phyloP scores from a whole-genome alignment of 1,140 invertebrate species.

The Drosophila bifasciata region DNA sequence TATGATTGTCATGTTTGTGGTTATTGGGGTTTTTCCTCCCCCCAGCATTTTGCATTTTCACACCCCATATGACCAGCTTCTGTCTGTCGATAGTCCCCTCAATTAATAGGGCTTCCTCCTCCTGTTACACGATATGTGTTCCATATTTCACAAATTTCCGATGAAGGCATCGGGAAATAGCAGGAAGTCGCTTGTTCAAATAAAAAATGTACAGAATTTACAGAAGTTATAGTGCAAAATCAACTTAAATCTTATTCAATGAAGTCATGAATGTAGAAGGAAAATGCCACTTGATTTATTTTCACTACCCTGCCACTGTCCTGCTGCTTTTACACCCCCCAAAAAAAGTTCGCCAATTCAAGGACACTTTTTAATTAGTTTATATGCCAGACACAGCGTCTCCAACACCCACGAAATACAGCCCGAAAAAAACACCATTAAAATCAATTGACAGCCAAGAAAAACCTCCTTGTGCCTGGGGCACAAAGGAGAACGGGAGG shows the following conservation, averaged over 20 bases:
- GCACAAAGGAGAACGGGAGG: no score
- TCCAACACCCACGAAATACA: not conserved
- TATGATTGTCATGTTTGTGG: constrained; percentile 76
- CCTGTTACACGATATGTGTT: no score
- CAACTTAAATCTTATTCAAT: constrained; percentile 28
- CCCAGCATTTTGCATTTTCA: constrained; percentile 35
- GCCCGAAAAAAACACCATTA: constrained; percentile 51
- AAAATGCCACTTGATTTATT: constrained; percentile 9
- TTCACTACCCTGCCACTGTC: no score
- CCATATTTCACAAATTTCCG: no score
- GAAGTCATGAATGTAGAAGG: constrained; percentile 41
- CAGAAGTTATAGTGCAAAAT: constrained; percentile 13
- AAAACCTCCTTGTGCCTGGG: not conserved
- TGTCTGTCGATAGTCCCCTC: no score
- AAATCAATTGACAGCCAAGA: constrained; percentile 67
- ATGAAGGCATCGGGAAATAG: no score
- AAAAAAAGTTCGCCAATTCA: constrained; percentile 9
- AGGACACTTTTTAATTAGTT: constrained; percentile 66
- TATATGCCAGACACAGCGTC: constrained; percentile 58
- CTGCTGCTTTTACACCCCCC: no score
- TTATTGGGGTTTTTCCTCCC: constrained; percentile 41
- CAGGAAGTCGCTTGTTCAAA: no score
- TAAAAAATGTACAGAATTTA: no score
- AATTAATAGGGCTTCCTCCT: no score
- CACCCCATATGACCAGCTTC: constrained; percentile 6